phyloP scores from a whole-genome alignment of 2,113 vertebrate genomes.

The Prinia subflava region DNA sequence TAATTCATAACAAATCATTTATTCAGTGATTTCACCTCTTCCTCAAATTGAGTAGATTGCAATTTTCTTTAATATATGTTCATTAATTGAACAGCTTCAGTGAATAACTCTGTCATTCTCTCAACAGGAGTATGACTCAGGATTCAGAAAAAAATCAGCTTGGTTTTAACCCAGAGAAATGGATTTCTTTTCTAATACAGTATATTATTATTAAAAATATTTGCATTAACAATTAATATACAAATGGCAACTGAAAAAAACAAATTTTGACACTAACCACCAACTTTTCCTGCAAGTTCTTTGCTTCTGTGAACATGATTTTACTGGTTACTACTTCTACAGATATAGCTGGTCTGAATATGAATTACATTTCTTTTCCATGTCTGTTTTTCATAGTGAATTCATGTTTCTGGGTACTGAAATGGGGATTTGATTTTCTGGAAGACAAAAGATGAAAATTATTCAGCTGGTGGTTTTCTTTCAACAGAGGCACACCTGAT shows the following conservation, averaged over 20 bases:
- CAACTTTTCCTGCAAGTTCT: neutral
- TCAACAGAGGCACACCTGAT: neutral
- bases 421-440: neutral
- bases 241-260: neutral
- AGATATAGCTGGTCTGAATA: neutral
- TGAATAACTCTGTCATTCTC: neutral
- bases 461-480: neutral
- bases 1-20: conserved; percentile 48
- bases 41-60: neutral
- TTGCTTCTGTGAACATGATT: neutral
- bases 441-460: neutral
- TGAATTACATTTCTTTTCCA: neutral
- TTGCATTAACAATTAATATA: neutral
- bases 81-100: neutral
- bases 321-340: neutral
- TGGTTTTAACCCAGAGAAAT: neutral
- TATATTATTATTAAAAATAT: neutral
- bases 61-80: conserved; percentile 25
- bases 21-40: conserved; percentile 19
- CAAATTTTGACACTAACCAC: neutral
- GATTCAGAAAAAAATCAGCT: neutral
- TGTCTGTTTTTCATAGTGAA: neutral
- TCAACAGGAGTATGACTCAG: neutral
- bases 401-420: neutral
- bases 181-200: neutral